phyloP scores from a whole-genome alignment of 1,140 invertebrate genomes.

The Drosophila subpulchrella region DNA sequence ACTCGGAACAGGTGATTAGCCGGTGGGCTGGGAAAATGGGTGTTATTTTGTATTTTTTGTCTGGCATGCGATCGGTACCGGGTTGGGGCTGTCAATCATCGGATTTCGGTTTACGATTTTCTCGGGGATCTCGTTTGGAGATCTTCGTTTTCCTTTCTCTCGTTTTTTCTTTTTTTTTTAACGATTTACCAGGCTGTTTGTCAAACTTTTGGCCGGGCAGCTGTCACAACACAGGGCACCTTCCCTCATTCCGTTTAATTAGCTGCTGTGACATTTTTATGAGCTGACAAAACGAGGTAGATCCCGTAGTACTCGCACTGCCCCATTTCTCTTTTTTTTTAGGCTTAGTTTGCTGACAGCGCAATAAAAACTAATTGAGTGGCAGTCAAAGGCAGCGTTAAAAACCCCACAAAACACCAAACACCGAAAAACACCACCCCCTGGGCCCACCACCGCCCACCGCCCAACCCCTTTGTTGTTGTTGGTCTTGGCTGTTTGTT shows the following conservation, averaged over 20 bases:
- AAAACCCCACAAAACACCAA: conserved; percentile 3
- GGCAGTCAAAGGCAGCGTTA: conserved; percentile 47
- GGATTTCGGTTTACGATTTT: neutral
- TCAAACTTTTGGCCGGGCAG: conserved; percentile 19
- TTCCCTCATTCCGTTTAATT: conserved; percentile 46
- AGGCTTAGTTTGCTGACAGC: conserved; percentile 61
- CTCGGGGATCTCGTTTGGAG: neutral
- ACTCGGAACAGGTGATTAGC: conserved; percentile 54
- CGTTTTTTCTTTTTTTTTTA: neutral
- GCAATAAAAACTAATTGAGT: conserved; percentile 82
- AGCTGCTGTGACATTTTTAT: conserved; percentile 76
- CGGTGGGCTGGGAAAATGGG: conserved; percentile 12
- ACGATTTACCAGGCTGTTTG: conserved; percentile 8
- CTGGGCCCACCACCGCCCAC: neutral
- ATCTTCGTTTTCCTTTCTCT: neutral
- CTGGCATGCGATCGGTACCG: conserved; percentile 16
- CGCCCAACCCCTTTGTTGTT: conserved; percentile 30
- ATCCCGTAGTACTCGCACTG: conserved; percentile 2
- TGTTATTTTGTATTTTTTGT: neutral
- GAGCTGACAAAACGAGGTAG: conserved; percentile 68
- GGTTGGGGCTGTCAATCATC: conserved; percentile 45
- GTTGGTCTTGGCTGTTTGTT: conserved; percentile 67
- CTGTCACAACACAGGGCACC: conserved; percentile 57
- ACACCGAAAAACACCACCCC: neutral
- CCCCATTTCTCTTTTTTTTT: conserved; percentile 5